Evolutionary conservation across 2,797 vertebrate genomes (phyloP), one percentile per base, ranked within the genome.

Genomic region (Diceros bicornis): DNA sequence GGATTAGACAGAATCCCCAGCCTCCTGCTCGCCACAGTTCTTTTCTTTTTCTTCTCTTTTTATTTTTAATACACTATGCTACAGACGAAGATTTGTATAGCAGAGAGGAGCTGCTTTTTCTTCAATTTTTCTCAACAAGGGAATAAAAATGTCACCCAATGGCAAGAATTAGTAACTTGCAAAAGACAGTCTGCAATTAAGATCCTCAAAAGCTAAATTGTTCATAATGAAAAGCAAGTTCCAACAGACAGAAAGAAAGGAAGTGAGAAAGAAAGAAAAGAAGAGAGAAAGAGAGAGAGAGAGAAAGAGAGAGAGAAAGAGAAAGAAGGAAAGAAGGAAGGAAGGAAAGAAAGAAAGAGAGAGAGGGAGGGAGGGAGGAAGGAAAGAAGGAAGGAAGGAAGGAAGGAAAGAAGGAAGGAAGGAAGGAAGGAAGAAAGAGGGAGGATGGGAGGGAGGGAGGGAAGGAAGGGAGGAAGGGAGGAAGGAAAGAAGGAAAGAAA

Each of bases 71-170:
- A 23, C 27, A 44, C 37, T 44, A 1, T 59, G 85, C 37, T 61
- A 34, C 71, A 57, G 55, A 83, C 62, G 72, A 86, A 94, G 44
- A 62, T 57, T 85, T 91, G 27, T 23, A 8, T 23, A 85, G 71
- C 2, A 50, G 37, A 71, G 68, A 87, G 52, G 64, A 32, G 59
- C 6, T 1, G 34, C 34, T 18, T 91, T 94, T 83, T 75, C 37
- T 20, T 50, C 20, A 44, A 21, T 21, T 93, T 94, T 89, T 69
- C 75, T 77, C 92, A 94, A 82, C 18, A 62, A 37, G 23, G 20
- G 7, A 62, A 87, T 69, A 71, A 89, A 94, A 97, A 57, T 55
- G 52, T 93, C n/a, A 68, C 57, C 52, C 16, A 41, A 66, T 44
- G 14, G 44, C 17, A 71, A 95, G 25, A 89, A 61, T 74, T 79